Evolutionary conservation across 2,888 invertebrate genomes (phyloP).

Genomic region (Caenorhabditis zanzibari): DNA sequence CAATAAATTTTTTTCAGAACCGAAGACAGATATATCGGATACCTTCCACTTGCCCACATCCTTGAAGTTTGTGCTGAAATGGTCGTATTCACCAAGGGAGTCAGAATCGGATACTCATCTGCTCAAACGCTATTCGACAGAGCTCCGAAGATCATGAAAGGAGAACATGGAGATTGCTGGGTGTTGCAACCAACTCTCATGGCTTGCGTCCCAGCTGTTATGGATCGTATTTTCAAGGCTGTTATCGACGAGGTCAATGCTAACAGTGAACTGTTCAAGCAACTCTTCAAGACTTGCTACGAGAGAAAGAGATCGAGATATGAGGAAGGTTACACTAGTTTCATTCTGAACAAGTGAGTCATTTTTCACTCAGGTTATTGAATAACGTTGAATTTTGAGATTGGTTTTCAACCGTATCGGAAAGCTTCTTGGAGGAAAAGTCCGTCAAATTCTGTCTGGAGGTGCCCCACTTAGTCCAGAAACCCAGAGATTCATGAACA

Average conservation of each 20-base stretch:
- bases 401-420: conserved; percentile 88
- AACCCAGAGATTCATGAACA: conserved; percentile 93
- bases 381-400: conserved; percentile 82
- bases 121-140: conserved; percentile 89
- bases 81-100: conserved; percentile 84
- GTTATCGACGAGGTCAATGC: conserved; percentile 87
- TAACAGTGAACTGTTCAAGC: conserved; percentile 88
- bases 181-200: conserved; percentile 94
- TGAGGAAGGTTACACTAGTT: conserved; percentile 86
- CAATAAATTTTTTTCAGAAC: conserved; percentile 59
- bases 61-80: conserved; percentile 93
- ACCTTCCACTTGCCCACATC: conserved; percentile 96
- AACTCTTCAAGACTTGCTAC: conserved; percentile 94
- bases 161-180: conserved; percentile 95
- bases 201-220: conserved; percentile 97
- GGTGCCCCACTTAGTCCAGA: conserved; percentile 97
- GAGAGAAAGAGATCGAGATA: conserved; percentile 93
- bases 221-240: conserved; percentile 97
- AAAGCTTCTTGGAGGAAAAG: conserved; percentile 91
- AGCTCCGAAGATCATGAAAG: conserved; percentile 95
- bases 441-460: conserved; percentile 93
- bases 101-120: conserved; percentile 96
- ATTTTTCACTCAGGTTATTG: not conserved
- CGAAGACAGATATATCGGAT: conserved; percentile 92
- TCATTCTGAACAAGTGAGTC: conserved; percentile 85